phyloP scores from a whole-genome alignment of 1,140 invertebrate genomes.

The Phymastichus coffea region DNA sequence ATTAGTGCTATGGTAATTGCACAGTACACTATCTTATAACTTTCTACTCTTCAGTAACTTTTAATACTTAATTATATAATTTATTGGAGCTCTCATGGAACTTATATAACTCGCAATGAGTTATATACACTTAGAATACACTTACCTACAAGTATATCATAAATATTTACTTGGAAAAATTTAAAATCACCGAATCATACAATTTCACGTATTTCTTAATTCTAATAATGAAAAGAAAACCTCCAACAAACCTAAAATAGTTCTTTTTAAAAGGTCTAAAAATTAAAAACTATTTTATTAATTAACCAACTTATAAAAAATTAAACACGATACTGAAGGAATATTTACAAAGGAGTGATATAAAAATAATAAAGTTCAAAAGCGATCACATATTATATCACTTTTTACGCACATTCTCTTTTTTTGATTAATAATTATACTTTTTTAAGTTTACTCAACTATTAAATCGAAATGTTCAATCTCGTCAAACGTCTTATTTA shows the following conservation, averaged over 20 bases:
- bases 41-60: too few relatives aligned
- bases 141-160: not conserved
- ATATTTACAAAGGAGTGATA: too few relatives aligned
- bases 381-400: not conserved
- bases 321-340: too few relatives aligned
- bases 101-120: not conserved
- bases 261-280: too few relatives aligned
- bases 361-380: not conserved
- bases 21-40: too few relatives aligned
- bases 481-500: conserved; percentile 45
- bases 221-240: too few relatives aligned
- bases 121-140: not conserved
- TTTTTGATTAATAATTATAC: not conserved
- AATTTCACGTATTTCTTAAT: not conserved
- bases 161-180: not conserved
- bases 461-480: conserved; percentile 44
- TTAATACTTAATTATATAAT: too few relatives aligned
- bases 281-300: too few relatives aligned
- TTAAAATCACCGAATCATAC: not conserved
- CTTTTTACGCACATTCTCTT: not conserved
- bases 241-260: too few relatives aligned
- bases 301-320: too few relatives aligned
- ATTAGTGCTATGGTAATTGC: too few relatives aligned
- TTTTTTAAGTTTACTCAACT: conserved; percentile 34
- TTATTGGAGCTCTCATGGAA: not conserved